Base-by-base conservation (phyloP, 2,888 invertebrate genomes). In the Taenaris catops region DNA sequence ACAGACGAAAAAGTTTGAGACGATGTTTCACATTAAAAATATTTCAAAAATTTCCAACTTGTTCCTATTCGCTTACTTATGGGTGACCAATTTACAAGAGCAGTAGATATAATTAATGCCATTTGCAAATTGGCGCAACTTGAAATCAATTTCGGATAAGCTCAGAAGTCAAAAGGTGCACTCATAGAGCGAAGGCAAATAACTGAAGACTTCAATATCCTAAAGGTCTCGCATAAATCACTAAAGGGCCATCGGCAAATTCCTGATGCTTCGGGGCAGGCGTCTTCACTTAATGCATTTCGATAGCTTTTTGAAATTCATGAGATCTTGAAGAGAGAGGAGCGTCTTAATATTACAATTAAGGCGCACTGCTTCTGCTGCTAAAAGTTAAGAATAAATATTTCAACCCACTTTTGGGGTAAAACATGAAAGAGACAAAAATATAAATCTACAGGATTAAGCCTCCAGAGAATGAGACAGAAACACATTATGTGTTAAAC, bases 291-390 rank as follows among this genome's bases (percentile, higher is more conserved):
- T 52, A 55, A 56, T 53, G 53, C 55, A 55, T 51, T 48, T 51
- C 53, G 52, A 58, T 50, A 38, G 52, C 53, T 48, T 57, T 54
- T 58, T 54, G 56, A 56, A 55, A 54, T 58, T 58, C 58, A 57
- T 55, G 58, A 58, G 47, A 37, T 46, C 51, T 48, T 34, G 24
- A n/a, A n/a, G 4, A 44, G 31, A 41, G 27, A 29, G 51, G 51
- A 44, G 43, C 51, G 38, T 47, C 54, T 49, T 49, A 43, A 49
- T 54, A 50, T 49, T 54, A 46, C 49, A 45, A 25, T 29, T 31
- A 41, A 24, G 37, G 33, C 19, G 8, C 8, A 6, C 6, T 8
- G 19, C 20, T 12, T 8, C 18, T 7, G 16, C 6, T 27, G 6
- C 27, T 27, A n/a, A 27, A 27, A 27, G 18, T 10, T 10, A 7